Conservation (phyloP, 2,888 invertebrate species). For the Beris chalybata region DNA sequence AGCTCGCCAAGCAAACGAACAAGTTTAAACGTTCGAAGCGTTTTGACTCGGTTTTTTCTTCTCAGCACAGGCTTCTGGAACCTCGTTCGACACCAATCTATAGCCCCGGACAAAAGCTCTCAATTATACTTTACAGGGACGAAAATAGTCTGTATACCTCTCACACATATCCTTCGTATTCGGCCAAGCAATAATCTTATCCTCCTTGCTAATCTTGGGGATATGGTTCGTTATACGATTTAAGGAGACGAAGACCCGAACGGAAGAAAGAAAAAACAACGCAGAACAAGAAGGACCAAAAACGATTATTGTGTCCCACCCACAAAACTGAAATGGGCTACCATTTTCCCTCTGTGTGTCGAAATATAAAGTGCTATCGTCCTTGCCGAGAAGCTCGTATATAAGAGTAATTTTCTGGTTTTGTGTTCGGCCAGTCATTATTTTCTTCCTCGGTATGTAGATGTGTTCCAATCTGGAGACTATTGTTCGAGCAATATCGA, state of each 20-base stretch:
- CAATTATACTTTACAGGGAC: constrained; percentile 10
- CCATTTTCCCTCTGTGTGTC: not conserved
- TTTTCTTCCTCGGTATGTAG: constrained; percentile 20
- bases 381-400: constrained; percentile 1
- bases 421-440: constrained; percentile 27
- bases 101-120: constrained; percentile 8
- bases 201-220: constrained; percentile 9
- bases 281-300: not conserved
- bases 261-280: not conserved
- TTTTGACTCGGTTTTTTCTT: not conserved
- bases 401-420: constrained; percentile 24
- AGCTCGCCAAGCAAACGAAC: constrained; percentile 4
- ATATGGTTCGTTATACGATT: constrained; percentile 5
- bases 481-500: constrained; percentile 25
- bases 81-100: constrained; percentile 7
- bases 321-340: constrained; percentile 13
- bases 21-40: not conserved
- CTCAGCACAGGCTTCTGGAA: not conserved
- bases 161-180: not conserved
- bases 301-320: constrained; percentile 24
- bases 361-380: not conserved
- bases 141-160: constrained; percentile 6
- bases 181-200: constrained; percentile 10
- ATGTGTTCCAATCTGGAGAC: constrained; percentile 24
- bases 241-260: constrained; percentile 3